Evolutionary conservation across 2,888 invertebrate genomes (phyloP).

Genomic region (Strigamia maritima): DNA sequence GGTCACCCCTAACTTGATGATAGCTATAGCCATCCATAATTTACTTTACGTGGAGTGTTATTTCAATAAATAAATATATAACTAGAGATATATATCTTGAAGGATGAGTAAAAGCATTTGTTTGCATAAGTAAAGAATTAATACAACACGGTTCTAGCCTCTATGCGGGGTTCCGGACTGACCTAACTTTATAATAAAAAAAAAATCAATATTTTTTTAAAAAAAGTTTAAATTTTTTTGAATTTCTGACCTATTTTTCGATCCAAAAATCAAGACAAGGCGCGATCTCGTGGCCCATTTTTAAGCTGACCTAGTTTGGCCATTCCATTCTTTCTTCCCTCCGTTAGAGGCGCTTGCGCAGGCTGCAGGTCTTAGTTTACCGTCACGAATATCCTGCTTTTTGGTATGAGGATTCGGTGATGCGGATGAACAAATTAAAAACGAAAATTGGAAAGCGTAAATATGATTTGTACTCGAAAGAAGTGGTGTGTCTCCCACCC

Average conservation of each 20-base stretch:
- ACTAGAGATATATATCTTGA: no score
- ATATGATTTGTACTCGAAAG: conserved; percentile 48
- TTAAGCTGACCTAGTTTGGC: conserved; percentile 6
- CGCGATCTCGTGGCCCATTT: conserved; percentile 31
- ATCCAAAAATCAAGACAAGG: neutral
- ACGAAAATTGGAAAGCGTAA: conserved; percentile 49
- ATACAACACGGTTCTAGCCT: no score
- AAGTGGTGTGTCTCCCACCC: conserved; percentile 47
- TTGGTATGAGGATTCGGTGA: neutral
- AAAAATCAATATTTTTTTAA: neutral
- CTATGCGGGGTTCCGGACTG: no score
- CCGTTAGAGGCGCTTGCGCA: neutral
- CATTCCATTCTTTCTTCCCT: neutral
- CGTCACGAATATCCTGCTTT: neutral
- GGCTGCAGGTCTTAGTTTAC: neutral
- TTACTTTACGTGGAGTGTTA: no score
- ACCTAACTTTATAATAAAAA: no score
- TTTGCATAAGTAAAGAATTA: no score
- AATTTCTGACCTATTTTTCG: neutral
- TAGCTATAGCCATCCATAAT: no score
- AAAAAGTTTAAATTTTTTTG: neutral
- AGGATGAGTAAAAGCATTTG: no score
- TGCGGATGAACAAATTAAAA: conserved; percentile 54
- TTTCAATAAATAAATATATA: no score
- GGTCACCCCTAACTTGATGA: no score